These are phyloP conservation scores for Chelonus insularis DNA, from an alignment of 1,140 invertebrate species.

Conservation along the genomic window DNA sequence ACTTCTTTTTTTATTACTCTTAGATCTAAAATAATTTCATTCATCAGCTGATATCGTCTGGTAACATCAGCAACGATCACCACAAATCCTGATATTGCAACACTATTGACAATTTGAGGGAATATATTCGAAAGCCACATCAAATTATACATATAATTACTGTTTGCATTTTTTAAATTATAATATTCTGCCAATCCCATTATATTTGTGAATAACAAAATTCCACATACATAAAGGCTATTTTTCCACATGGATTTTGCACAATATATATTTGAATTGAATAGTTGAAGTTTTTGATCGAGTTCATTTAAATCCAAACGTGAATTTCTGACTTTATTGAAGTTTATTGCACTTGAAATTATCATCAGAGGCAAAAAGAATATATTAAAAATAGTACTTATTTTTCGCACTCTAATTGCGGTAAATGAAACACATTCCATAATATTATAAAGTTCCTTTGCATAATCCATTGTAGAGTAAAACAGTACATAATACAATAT, in stretches of 20 bases:
- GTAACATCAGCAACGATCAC: conserved; percentile 18
- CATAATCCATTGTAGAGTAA: conserved; percentile 5
- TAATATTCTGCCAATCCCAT: conserved; percentile 24
- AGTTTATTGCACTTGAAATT: conserved; percentile 8
- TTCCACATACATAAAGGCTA: conserved; percentile 5
- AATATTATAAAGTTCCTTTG: not conserved
- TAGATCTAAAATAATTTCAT: conserved; percentile 21
- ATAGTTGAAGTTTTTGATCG: conserved; percentile 26
- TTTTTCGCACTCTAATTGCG: not conserved
- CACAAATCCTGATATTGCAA: conserved; percentile 20
- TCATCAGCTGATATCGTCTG: conserved; percentile 22
- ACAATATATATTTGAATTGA: conserved; percentile 21
- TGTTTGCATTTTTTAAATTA: conserved; percentile 6
- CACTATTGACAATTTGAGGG: conserved; percentile 25
- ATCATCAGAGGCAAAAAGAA: conserved; percentile 21
- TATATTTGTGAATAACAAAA: conserved; percentile 19
- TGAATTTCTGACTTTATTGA: not conserved
- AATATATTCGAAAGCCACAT: conserved; percentile 26
- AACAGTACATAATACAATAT: conserved; percentile 19
- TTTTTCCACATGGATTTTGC: conserved; percentile 12
- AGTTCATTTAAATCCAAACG: conserved; percentile 9
- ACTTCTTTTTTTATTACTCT: conserved; percentile 5
- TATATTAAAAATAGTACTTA: conserved; percentile 11
- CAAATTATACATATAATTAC: conserved; percentile 12
- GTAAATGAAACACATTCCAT: conserved; percentile 10